These are phyloP conservation scores for Rhopilema esculentum DNA, from an alignment of 30 jellyfish, hydroid and myxozoan genomes.

Conservation along the genomic window DNA sequence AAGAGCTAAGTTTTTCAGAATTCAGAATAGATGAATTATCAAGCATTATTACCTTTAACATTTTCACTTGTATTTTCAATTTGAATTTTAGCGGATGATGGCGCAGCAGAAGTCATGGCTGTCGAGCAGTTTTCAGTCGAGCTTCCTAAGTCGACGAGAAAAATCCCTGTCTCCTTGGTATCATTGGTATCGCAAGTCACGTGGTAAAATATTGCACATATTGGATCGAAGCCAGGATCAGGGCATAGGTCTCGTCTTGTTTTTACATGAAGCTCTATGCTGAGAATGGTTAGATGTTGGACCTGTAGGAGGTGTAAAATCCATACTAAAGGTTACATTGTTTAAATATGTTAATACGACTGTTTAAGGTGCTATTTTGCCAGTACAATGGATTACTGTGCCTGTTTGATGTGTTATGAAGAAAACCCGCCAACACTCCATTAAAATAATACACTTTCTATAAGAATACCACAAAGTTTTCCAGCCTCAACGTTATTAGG, in stretches of 20 bases:
- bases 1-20: no score
- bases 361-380: no score
- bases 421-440: no score
- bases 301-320: slow-evolving; percentile 45
- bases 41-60: no score
- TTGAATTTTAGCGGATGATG: background rate
- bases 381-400: no score
- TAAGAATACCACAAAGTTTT: no score
- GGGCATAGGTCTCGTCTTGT: slow-evolving; percentile 94
- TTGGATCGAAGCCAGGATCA: slow-evolving; percentile 94
- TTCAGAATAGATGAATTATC: no score
- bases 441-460: no score
- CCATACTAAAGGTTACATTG: background rate
- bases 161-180: slow-evolving; percentile 68
- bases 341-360: no score
- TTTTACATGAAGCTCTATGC: slow-evolving; percentile 87
- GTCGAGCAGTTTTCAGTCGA: background rate
- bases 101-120: background rate
- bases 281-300: slow-evolving; percentile 82
- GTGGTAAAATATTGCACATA: slow-evolving; percentile 81
- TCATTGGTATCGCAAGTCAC: slow-evolving; percentile 70
- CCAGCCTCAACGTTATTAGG: no score
- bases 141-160: slow-evolving; percentile 46
- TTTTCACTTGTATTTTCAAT: no score
- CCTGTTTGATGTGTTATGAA: no score